Evolutionary conservation across 2,113 vertebrate genomes (phyloP).

Genomic region (Cariama cristata): DNA sequence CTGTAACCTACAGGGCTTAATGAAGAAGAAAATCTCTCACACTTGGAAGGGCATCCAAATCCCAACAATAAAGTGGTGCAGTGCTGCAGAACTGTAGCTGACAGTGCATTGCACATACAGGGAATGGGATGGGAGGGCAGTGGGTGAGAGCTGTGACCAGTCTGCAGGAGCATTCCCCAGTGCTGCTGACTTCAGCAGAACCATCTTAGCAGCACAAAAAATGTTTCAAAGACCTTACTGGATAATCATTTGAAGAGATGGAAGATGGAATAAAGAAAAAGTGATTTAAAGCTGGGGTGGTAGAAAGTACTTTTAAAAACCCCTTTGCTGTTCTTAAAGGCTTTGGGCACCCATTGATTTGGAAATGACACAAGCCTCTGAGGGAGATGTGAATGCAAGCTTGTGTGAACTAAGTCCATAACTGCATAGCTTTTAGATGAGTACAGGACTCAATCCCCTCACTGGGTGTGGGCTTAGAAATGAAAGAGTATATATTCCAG

Average conservation of each 20-base stretch:
- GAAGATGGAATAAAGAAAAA: neutral
- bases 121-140: neutral
- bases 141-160: neutral
- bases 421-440: neutral
- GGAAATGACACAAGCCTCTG: neutral
- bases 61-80: neutral
- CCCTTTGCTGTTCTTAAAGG: neutral
- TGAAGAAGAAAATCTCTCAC: constrained; percentile 44
- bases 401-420: neutral
- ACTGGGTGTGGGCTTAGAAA: neutral
- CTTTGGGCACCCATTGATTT: neutral
- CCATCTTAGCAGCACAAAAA: neutral
- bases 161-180: neutral
- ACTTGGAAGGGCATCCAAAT: constrained; percentile 4
- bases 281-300: neutral
- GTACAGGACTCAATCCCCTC: neutral
- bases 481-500: neutral
- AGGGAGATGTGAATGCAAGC: neutral
- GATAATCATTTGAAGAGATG: neutral
- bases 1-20: constrained; percentile 48
- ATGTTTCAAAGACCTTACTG: neutral
- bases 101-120: neutral
- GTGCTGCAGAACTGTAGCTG: neutral
- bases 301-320: neutral
- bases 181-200: neutral